Conservation (phyloP, 2,797 vertebrate species). For the Calcarius lapponicus region DNA sequence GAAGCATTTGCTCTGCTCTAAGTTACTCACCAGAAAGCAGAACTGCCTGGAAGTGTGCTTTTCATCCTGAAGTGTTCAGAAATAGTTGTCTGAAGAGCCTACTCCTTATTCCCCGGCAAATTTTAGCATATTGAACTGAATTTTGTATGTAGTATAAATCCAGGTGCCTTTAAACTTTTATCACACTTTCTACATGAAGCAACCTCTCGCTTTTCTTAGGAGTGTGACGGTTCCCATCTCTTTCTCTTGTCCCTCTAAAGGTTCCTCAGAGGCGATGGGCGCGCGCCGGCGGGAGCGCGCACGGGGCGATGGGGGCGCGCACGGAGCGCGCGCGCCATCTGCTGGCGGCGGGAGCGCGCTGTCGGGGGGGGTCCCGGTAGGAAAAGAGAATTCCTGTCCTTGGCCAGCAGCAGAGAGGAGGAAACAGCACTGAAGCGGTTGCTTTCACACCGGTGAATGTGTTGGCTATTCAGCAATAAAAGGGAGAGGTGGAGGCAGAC, state of each 20-base stretch:
- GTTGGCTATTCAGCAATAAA: constrained; percentile 8
- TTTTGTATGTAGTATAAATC: constrained; percentile 11
- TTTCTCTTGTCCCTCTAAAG: neutral
- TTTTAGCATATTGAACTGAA: neutral
- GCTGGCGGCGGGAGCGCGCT: neutral
- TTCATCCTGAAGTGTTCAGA: neutral
- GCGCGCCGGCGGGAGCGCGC: neutral
- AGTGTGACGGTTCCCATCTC: neutral
- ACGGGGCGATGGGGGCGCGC: neutral
- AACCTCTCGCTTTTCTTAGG: neutral
- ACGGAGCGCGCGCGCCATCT: neutral
- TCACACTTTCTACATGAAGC: neutral
- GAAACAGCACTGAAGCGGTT: neutral
- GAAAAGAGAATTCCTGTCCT: neutral
- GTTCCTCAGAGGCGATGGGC: neutral
- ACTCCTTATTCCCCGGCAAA: neutral
- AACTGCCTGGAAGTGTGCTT: neutral
- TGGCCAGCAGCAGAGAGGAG: neutral
- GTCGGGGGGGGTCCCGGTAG: neutral
- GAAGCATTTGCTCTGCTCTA: neutral
- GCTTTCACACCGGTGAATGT: neutral
- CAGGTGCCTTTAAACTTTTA: constrained; percentile 68
- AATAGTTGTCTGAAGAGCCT: neutral
- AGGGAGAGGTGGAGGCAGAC: neutral
- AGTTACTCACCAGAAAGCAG: neutral